phyloP scores from a whole-genome alignment of 1,140 invertebrate species.

The Zaprionus gabonicus region DNA sequence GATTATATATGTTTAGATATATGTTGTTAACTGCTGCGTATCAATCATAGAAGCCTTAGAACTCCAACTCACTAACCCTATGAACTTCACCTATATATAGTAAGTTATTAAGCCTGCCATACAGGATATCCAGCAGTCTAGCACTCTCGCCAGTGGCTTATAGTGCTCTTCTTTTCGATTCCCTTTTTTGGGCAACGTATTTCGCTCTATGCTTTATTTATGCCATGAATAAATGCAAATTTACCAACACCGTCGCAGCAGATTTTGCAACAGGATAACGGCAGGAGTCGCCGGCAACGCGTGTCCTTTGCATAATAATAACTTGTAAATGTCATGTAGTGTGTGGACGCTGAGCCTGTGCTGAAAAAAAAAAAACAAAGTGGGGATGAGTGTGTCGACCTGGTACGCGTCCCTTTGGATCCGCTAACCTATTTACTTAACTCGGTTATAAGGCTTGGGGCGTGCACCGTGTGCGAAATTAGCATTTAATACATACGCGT shows the following conservation, averaged over 20 bases:
- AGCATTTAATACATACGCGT: slow-evolving; percentile 67
- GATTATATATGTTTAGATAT: too few relatives aligned
- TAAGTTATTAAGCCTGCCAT: too few relatives aligned
- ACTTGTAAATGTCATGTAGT: slow-evolving; percentile 80
- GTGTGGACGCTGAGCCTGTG: slow-evolving; percentile 23
- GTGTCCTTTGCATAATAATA: slow-evolving; percentile 82
- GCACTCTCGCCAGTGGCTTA: neutral
- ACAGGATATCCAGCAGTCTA: neutral
- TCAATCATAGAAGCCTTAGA: too few relatives aligned
- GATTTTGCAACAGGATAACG: slow-evolving; percentile 73
- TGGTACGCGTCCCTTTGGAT: neutral
- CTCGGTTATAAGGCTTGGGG: slow-evolving; percentile 33
- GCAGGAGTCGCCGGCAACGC: slow-evolving; percentile 60
- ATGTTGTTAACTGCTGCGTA: too few relatives aligned
- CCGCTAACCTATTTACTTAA: slow-evolving; percentile 16
- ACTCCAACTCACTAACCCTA: too few relatives aligned
- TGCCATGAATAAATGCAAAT: slow-evolving; percentile 81
- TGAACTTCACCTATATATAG: too few relatives aligned
- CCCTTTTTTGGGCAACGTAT: slow-evolving; percentile 39
- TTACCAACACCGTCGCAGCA: slow-evolving; percentile 66
- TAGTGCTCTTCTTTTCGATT: slow-evolving; percentile 37
- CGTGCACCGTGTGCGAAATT: slow-evolving; percentile 63
- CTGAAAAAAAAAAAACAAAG: neutral
- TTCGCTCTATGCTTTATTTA: slow-evolving; percentile 69
- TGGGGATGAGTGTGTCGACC: slow-evolving; percentile 8